These are phyloP conservation scores for Sipunculus nudus DNA, from an alignment of 2,888 invertebrate genomes.

Conservation along the genomic window DNA sequence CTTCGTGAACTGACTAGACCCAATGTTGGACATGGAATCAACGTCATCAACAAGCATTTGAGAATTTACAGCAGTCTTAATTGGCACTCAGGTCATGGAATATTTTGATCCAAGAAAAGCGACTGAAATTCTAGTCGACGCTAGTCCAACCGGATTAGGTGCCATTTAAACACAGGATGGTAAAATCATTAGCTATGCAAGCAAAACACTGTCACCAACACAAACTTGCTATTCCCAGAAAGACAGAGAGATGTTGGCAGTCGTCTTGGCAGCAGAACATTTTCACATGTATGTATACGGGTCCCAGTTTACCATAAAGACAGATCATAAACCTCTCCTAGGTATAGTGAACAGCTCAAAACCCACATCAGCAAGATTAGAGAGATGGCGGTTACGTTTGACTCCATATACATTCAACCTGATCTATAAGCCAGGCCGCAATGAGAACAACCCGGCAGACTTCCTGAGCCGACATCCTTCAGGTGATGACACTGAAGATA, in stretches of 20 bases:
- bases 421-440: constrained; percentile 9
- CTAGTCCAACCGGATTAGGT: too few relatives aligned
- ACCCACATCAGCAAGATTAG: constrained; percentile 11
- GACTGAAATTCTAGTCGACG: too few relatives aligned
- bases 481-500: too few relatives aligned
- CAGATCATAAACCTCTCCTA: constrained; percentile 32
- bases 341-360: constrained; percentile 4
- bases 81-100: constrained; percentile 20
- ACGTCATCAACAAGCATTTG: constrained; percentile 4
- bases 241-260: too few relatives aligned
- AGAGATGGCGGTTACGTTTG: constrained; percentile 14
- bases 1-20: constrained; percentile 12
- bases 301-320: constrained; percentile 23
- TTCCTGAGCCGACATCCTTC: constrained; percentile 14
- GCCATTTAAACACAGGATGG: too few relatives aligned
- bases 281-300: too few relatives aligned
- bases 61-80: background rate
- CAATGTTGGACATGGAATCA: constrained; percentile 9
- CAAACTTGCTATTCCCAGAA: too few relatives aligned
- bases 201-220: too few relatives aligned
- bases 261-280: too few relatives aligned
- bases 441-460: constrained; percentile 11
- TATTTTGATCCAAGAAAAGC: too few relatives aligned
- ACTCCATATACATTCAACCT: constrained; percentile 13
- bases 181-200: too few relatives aligned